These are phyloP conservation scores for Dicrostonyx torquatus DNA, from an alignment of 2,797 vertebrate genomes.

Conservation along the genomic window DNA sequence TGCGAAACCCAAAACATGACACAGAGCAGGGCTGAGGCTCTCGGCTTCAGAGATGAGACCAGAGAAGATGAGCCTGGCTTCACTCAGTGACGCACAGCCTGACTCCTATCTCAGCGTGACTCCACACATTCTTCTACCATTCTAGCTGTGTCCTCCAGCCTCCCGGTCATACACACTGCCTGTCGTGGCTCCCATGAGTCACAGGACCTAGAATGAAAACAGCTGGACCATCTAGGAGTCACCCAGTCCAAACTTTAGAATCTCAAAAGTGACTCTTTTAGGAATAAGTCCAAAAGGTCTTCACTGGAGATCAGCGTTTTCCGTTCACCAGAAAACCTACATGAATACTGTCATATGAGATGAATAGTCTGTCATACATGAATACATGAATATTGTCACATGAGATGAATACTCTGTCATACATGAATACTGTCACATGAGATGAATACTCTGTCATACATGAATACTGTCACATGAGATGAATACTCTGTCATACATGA, in stretches of 20 bases:
- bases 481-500: too few species aligned
- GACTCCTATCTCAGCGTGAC: conserved; percentile 50
- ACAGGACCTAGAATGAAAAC: conserved; percentile 59
- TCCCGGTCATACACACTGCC: neutral
- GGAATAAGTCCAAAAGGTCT: conserved; percentile 11
- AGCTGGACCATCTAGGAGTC: conserved; percentile 30
- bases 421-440: neutral
- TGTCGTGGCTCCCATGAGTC: conserved; percentile 44
- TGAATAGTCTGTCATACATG: too few species aligned
- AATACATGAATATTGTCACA: too few species aligned
- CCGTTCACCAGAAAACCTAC: neutral
- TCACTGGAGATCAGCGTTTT: conserved; percentile 18
- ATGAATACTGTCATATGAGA: neutral
- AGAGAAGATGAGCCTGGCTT: neutral
- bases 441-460: neutral
- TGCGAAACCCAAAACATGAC: neutral
- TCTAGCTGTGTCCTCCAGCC: neutral
- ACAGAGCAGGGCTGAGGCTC: neutral
- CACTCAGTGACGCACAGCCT: neutral
- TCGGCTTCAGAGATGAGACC: too few species aligned
- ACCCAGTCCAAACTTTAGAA: conserved; percentile 12
- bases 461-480: neutral
- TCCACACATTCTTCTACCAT: conserved; percentile 50
- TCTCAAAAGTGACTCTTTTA: conserved; percentile 30
- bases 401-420: too few species aligned